These are phyloP conservation scores for Cyanistes caeruleus DNA, from an alignment of 2,113 vertebrate genomes.

Conservation along the genomic window DNA sequence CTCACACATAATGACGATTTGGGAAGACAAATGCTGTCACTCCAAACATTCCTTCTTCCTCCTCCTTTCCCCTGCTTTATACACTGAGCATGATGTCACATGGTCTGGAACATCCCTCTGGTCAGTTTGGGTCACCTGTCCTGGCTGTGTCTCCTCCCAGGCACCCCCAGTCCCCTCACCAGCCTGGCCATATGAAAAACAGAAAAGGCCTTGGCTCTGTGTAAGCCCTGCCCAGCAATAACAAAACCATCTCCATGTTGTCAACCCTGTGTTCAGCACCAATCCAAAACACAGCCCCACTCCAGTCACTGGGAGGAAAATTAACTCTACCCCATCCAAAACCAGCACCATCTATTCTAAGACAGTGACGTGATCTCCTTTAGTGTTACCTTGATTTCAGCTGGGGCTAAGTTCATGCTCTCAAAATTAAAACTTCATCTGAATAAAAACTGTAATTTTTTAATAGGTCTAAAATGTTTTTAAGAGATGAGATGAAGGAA, in stretches of 20 bases:
- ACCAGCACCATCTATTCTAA: neutral
- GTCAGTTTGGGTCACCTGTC: neutral
- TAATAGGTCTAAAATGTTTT: neutral
- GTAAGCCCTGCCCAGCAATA: neutral
- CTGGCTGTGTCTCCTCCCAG: neutral
- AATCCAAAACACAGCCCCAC: neutral
- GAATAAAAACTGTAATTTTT: neutral
- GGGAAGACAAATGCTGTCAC: neutral
- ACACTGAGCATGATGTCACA: neutral
- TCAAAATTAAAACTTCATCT: neutral
- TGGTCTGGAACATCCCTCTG: neutral
- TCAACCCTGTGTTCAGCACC: neutral
- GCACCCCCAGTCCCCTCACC: neutral
- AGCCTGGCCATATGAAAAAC: accelerated
- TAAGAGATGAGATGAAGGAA: neutral
- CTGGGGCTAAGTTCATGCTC: neutral
- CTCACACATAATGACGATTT: neutral
- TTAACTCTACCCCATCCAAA: neutral
- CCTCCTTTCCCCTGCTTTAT: neutral
- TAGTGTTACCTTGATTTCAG: neutral
- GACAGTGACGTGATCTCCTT: neutral
- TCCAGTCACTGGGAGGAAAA: neutral
- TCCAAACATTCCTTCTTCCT: neutral
- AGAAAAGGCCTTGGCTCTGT: neutral
- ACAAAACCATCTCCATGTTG: accelerated